Conservation (phyloP, 2,113 vertebrate genomes). For the Semnornis frantzii region DNA sequence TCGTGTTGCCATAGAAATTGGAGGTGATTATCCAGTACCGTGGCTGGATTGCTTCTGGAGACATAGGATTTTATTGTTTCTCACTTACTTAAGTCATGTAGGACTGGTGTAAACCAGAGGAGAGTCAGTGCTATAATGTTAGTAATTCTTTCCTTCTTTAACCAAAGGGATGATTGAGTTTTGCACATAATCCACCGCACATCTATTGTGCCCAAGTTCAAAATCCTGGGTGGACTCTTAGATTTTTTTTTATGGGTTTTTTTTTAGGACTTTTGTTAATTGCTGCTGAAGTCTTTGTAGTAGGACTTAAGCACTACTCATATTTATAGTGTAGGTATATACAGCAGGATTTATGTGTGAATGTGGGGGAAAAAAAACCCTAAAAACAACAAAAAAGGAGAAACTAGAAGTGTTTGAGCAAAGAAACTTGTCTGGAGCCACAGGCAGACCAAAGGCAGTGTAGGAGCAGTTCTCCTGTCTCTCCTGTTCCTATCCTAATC, state of each 20-base stretch:
- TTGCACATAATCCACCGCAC: not conserved
- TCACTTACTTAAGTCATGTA: not conserved
- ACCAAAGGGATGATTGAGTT: not conserved
- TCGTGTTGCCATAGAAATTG: slow-evolving; percentile 52
- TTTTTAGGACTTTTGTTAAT: not conserved
- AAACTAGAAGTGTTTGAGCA: not conserved
- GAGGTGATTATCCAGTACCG: not conserved
- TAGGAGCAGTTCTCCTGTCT: not conserved
- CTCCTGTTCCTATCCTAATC: not conserved
- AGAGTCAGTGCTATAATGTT: not conserved
- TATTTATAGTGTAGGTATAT: not conserved
- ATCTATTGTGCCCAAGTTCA: not conserved
- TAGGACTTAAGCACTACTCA: not conserved
- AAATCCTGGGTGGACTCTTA: not conserved
- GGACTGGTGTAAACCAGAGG: not conserved
- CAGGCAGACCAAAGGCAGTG: not conserved
- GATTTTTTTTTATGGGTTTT: too few species aligned
- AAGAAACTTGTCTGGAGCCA: not conserved
- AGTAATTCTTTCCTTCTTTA: not conserved
- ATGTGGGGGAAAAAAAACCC: not conserved
- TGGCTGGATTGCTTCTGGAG: not conserved
- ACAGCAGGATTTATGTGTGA: not conserved
- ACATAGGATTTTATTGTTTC: not conserved
- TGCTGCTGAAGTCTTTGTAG: not conserved
- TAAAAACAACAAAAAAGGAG: not conserved